phyloP scores from a whole-genome alignment of 2,888 invertebrate species.

The Dicranocentrus wangi region DNA sequence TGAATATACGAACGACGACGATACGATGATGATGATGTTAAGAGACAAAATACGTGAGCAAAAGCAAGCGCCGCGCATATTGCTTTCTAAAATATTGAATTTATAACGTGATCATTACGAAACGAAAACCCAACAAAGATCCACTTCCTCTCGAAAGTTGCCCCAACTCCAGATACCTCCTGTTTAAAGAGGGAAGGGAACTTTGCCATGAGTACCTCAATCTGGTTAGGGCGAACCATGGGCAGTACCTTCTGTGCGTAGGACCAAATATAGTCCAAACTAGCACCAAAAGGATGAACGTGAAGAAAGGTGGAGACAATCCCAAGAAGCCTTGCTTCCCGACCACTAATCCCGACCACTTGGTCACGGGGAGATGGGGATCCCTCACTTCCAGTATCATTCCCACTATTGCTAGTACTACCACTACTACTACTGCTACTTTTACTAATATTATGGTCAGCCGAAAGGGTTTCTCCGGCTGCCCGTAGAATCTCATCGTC shows the following conservation, averaged over 20 bases:
- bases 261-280: constrained; percentile 90
- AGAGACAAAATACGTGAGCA: too few relatives aligned
- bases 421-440: constrained; percentile 11
- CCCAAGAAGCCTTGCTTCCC: constrained; percentile 86
- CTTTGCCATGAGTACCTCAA: constrained; percentile 85
- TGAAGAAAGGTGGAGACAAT: constrained; percentile 91
- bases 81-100: too few relatives aligned
- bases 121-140: constrained; percentile 88
- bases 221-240: constrained; percentile 82
- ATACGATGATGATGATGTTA: too few relatives aligned
- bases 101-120: too few relatives aligned
- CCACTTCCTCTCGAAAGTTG: constrained; percentile 85
- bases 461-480: constrained; percentile 10
- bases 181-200: constrained; percentile 88
- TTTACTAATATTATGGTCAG: too few relatives aligned
- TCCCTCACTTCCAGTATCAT: not conserved
- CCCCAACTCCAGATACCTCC: constrained; percentile 86
- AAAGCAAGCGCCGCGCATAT: too few relatives aligned
- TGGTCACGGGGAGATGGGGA: constrained; percentile 4
- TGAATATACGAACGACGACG: too few relatives aligned
- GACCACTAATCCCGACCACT: constrained; percentile 75
- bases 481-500: constrained; percentile 17
- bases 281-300: constrained; percentile 94
- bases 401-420: constrained; percentile 11
- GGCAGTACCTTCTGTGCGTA: constrained; percentile 89